Percentiles rank a stretch among this genome's conserved stretches.
These are phyloP conservation scores for Hestina assimilis DNA, from an alignment of 1,140 invertebrate genomes.

Conservation along the genomic window DNA sequence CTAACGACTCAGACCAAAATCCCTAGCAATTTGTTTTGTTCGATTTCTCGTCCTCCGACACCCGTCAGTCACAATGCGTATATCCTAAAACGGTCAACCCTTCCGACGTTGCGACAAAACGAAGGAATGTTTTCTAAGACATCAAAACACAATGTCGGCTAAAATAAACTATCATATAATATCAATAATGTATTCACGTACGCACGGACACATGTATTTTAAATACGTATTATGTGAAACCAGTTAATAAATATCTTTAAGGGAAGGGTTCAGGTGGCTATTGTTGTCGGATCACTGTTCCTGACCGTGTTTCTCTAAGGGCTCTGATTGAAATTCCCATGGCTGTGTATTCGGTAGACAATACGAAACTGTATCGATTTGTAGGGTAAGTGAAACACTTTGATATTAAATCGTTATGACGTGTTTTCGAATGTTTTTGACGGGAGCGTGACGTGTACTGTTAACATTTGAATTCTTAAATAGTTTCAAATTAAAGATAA, in stretches of 20 bases:
- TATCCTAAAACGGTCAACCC: constrained; percentile 39
- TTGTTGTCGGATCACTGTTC: constrained; percentile 45
- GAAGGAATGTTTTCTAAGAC: constrained; percentile 56
- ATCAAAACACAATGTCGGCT: constrained; percentile 48
- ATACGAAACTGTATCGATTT: constrained; percentile 59
- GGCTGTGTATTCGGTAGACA: constrained; percentile 42
- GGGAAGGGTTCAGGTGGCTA: constrained; percentile 49
- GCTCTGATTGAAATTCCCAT: constrained; percentile 69
- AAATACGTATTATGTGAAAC: constrained; percentile 75
- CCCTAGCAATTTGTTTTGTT: constrained; percentile 59
- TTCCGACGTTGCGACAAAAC: constrained; percentile 38
- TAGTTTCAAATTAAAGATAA: constrained; percentile 41
- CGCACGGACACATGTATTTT: constrained; percentile 74
- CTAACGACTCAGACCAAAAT: constrained; percentile 73
- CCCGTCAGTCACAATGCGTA: constrained; percentile 42
- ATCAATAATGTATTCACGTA: constrained; percentile 73
- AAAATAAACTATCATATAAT: constrained; percentile 78
- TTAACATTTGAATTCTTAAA: constrained; percentile 51
- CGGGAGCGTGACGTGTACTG: constrained; percentile 55
- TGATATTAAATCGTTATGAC: constrained; percentile 61
- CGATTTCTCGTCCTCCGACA: constrained; percentile 36
- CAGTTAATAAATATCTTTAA: constrained; percentile 60
- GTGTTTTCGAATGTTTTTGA: constrained; percentile 59
- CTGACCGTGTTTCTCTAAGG: constrained; percentile 39
- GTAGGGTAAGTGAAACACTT: constrained; percentile 54